phyloP scores from a whole-genome alignment of 2,797 vertebrate genomes.

The Myripristis murdjan region DNA sequence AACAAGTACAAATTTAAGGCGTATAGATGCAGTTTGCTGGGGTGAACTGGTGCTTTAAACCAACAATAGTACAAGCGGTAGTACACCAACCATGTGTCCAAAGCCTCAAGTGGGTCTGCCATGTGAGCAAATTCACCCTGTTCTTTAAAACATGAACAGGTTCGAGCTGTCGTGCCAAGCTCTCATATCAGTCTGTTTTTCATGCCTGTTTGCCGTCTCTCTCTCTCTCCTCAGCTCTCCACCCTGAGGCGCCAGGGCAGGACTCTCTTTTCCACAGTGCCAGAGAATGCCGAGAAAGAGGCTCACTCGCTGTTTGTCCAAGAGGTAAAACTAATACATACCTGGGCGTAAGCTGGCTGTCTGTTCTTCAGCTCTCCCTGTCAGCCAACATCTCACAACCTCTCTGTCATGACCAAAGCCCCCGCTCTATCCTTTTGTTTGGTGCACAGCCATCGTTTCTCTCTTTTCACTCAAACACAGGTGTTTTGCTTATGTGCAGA shows the following conservation, averaged over 20 bases:
- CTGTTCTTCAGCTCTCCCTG: slow-evolving; percentile 1
- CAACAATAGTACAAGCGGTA: no score
- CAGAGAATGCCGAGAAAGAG: slow-evolving; percentile 92
- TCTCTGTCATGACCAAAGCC: slow-evolving; percentile 11
- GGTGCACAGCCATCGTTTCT: slow-evolving; percentile 39
- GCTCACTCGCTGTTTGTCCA: slow-evolving; percentile 95
- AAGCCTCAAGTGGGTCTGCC: neutral
- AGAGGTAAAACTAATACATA: slow-evolving; percentile 88
- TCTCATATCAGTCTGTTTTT: slow-evolving; percentile 42
- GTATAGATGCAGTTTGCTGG: no score
- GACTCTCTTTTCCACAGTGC: slow-evolving; percentile 92
- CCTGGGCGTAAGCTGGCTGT: slow-evolving; percentile 48
- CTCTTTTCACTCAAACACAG: slow-evolving; percentile 46
- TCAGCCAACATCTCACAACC: slow-evolving; percentile 3
- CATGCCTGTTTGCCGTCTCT: slow-evolving; percentile 34
- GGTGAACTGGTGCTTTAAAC: no score
- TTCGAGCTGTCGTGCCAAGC: slow-evolving; percentile 28
- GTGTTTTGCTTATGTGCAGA: slow-evolving; percentile 35
- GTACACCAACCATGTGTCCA: neutral
- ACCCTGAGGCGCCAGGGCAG: slow-evolving; percentile 91
- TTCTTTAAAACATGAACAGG: slow-evolving; percentile 34
- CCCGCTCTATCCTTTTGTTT: slow-evolving; percentile 31
- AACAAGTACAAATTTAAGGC: no score
- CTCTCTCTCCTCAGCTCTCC: slow-evolving; percentile 87
- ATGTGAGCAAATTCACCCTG: neutral